Evolutionary conservation across 2,113 vertebrate genomes (phyloP).

Genomic region (Podarcis cretensis): DNA sequence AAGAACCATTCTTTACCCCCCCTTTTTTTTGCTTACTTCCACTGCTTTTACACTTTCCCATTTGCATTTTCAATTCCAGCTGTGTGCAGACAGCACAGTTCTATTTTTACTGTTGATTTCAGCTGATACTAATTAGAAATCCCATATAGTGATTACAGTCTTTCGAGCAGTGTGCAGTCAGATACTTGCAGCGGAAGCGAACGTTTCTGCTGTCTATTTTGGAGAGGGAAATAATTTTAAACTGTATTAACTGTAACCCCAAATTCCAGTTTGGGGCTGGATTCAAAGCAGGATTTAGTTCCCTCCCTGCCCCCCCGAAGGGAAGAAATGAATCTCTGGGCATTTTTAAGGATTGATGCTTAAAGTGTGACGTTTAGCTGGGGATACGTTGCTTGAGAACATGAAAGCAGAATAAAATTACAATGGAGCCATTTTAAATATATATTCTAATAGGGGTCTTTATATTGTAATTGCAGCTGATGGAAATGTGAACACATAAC

Average conservation of each 20-base stretch:
- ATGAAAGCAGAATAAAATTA: not conserved
- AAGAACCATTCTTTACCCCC: not conserved
- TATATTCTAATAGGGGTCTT: not conserved
- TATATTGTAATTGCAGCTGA: not conserved
- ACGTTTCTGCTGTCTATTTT: conserved; percentile 22
- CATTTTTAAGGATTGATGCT: not conserved
- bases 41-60: not conserved
- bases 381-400: not conserved
- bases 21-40: not conserved
- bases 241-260: not conserved
- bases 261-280: not conserved
- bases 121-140: conserved; percentile 1
- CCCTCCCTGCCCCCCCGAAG: not conserved
- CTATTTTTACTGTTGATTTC: conserved; percentile 17
- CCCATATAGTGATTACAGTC: not conserved
- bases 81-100: not conserved
- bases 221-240: not conserved
- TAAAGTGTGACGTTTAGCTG: not conserved
- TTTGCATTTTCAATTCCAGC: not conserved
- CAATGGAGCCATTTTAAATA: not conserved
- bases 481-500: not conserved
- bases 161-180: not conserved
- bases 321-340: not conserved
- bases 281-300: not conserved
- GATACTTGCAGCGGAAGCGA: not conserved